A percentile compares a stretch with the other conserved stretches of the same genome.
Evolutionary conservation across 2,113 vertebrate genomes (phyloP).

Genomic region (Mirounga angustirostris): DNA sequence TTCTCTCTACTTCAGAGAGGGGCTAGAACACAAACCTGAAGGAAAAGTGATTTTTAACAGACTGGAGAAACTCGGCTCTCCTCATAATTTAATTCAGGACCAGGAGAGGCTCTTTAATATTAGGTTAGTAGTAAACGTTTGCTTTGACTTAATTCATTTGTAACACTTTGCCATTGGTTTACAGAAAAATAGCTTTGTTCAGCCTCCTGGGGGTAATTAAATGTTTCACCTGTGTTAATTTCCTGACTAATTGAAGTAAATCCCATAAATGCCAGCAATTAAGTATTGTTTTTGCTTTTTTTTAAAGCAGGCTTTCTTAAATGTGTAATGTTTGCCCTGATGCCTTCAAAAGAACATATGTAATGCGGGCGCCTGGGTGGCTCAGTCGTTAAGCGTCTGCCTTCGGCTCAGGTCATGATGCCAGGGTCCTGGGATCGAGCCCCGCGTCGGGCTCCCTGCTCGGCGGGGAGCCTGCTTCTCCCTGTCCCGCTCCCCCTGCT

Average conservation of each 20-base stretch:
- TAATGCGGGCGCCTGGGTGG: not conserved
- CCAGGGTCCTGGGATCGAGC: too few species aligned
- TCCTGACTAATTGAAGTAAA: slow-evolving; percentile 60
- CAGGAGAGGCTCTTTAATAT: not conserved
- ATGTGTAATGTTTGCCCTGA: slow-evolving; percentile 50
- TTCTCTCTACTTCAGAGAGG: slow-evolving; percentile 6
- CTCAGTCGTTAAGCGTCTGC: too few species aligned
- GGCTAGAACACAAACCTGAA: not conserved
- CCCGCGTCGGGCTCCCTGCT: too few species aligned
- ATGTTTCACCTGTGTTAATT: slow-evolving; percentile 63
- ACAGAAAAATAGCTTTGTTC: slow-evolving; percentile 58
- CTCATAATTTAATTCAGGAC: not conserved
- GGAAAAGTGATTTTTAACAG: slow-evolving; percentile 54
- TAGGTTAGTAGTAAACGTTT: slow-evolving; percentile 23
- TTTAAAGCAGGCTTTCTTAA: not conserved
- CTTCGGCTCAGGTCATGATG: too few species aligned
- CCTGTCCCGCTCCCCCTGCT: too few species aligned
- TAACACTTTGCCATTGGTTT: slow-evolving; percentile 57
- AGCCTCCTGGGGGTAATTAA: slow-evolving; percentile 48
- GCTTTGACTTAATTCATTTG: slow-evolving; percentile 59
- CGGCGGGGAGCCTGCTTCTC: too few species aligned
- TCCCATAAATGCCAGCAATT: slow-evolving; percentile 56
- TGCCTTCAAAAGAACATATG: slow-evolving; percentile 44
- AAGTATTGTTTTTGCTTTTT: slow-evolving; percentile 39
- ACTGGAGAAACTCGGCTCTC: not conserved